Percentiles rank a stretch among this genome's conserved stretches.
These are phyloP conservation scores for Echinometra lucunter DNA, from an alignment of 53 echinoderm and acorn worm genomes.

Conservation along the genomic window DNA sequence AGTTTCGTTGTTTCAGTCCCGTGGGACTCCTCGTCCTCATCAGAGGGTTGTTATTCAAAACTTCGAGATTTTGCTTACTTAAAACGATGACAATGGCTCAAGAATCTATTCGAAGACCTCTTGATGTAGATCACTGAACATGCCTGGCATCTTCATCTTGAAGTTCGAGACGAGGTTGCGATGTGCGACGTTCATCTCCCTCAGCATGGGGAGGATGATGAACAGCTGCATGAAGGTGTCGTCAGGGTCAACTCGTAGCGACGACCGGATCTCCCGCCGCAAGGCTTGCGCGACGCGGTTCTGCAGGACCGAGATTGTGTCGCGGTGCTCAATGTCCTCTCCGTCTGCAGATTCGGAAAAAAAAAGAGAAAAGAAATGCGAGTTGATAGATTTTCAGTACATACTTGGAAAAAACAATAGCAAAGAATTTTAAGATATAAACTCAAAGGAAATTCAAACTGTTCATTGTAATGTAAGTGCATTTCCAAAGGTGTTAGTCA, in stretches of 20 bases:
- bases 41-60: too few species aligned
- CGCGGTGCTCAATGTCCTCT: constrained; percentile 44
- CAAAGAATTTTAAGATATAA: too few species aligned
- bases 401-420: too few species aligned
- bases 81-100: too few species aligned
- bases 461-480: too few species aligned
- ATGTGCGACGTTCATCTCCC: constrained; percentile 55
- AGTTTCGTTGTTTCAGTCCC: too few species aligned
- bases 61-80: too few species aligned
- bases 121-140: constrained; percentile 68
- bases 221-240: constrained; percentile 55
- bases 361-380: not conserved
- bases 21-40: too few species aligned
- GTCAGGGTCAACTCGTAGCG: constrained; percentile 41
- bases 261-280: constrained; percentile 15
- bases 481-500: too few species aligned
- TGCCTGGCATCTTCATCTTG: constrained; percentile 65
- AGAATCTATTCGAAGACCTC: constrained; percentile 63
- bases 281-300: constrained; percentile 48
- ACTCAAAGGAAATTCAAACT: too few species aligned
- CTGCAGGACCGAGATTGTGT: constrained; percentile 12
- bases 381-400: too few species aligned
- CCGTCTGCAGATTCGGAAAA: constrained; percentile 35
- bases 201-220: constrained; percentile 54
- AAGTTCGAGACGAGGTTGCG: constrained; percentile 58